Conservation (phyloP, 2,797 vertebrate species). For the Liparis tanakae region DNA sequence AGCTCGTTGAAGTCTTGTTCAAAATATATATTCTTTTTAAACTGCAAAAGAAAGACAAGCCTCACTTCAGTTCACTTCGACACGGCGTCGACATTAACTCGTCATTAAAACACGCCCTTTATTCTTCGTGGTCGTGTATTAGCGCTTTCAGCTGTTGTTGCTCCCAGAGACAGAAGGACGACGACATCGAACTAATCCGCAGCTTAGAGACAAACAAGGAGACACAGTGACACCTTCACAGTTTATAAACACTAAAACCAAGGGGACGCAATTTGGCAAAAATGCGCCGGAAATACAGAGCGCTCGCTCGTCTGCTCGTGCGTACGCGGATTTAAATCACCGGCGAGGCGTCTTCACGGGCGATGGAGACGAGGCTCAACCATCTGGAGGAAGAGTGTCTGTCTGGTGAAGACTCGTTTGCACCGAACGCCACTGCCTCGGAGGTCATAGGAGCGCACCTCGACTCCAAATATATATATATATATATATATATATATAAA, state of each 20-base stretch:
- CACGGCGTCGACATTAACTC: background rate
- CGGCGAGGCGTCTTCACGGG: slow-evolving; percentile 23
- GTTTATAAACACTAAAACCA: slow-evolving; percentile 12
- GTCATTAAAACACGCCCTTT: too few species aligned
- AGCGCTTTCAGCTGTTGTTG: background rate
- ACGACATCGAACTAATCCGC: slow-evolving; percentile 10
- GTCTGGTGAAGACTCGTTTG: slow-evolving; percentile 27
- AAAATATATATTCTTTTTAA: too few species aligned
- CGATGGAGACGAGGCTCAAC: slow-evolving; percentile 40
- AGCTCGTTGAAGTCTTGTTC: too few species aligned
- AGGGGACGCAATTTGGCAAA: slow-evolving; percentile 27
- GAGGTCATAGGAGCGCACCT: too few species aligned
- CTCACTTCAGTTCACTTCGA: background rate
- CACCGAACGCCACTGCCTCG: too few species aligned
- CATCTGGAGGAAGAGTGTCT: slow-evolving; percentile 15
- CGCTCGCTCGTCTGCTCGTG: slow-evolving; percentile 56
- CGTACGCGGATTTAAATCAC: slow-evolving; percentile 68
- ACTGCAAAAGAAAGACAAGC: background rate
- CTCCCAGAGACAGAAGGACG: background rate
- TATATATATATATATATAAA: too few species aligned
- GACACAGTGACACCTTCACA: slow-evolving; percentile 4
- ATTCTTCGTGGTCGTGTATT: background rate
- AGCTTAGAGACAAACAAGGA: background rate
- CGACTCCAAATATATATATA: too few species aligned
- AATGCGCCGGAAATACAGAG: slow-evolving; percentile 30